Evolutionary conservation across 2,888 invertebrate species (phyloP), one percentile per base, ranked within the genome.

Genomic region (Drosophila mettleri): DNA sequence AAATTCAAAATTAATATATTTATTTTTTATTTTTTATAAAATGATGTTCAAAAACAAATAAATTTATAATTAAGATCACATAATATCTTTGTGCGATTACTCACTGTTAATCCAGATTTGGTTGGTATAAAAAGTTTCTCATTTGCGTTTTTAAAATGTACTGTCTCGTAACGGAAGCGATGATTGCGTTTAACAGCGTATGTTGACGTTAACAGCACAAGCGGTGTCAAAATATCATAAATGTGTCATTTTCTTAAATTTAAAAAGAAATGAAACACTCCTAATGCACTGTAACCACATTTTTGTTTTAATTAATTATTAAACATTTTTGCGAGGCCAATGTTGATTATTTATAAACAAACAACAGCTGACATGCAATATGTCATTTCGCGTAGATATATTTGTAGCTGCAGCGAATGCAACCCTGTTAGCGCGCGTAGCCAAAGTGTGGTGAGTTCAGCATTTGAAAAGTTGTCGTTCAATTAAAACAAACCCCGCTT

Each of bases 281-380:
- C 2, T 5, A 36, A 22, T 16, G 8, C 0, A 5, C 4, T 14
- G 1, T 0, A 0, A 16, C 4, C 2, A 2, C 3, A n/a, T 16
- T 20, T 54, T 43, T 10, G 3, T 2, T 12, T 27, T 27, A 16
- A 24, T 24, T 43, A n/a, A 18, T n/a, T 18, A 3, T 36, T 58
- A 6, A 27, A 10, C 38, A 12, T 10, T 14, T 22, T 22, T 14
- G 3, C 43, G 41, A 34, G 1, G 3, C 0, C 24, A 52, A 16
- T 38, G 27, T 7, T 14, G 3, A 18, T 27, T 27, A 27, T 36
- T 24, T 41, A 53, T 64, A 64, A 72, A 52, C 52, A 73, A 52
- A 27, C 38, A 63, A 46, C 72, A 73, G 72, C 72, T 73, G 72
- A 49, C 14, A 9, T 14, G 14, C 12, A 16, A n/a, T 12, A 31